These are phyloP conservation scores for Irena cyanogastra DNA, from an alignment of 2,113 vertebrate species.

Conservation along the genomic window DNA sequence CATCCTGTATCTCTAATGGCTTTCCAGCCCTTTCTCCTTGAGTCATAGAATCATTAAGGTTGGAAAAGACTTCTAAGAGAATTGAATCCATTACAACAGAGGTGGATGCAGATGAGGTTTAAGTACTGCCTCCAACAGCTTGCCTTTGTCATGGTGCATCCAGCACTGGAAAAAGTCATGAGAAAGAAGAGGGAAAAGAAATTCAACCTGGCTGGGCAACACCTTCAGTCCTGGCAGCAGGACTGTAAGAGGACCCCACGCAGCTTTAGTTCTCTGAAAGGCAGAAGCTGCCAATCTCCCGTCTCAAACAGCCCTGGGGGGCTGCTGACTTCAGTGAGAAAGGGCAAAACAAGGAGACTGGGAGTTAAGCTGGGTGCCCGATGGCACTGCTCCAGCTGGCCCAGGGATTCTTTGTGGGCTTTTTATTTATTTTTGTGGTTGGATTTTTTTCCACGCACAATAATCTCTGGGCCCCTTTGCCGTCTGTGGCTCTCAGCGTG, in stretches of 20 bases:
- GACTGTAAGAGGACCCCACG: not conserved
- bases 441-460: not conserved
- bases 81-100: not conserved
- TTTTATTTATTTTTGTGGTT: slow-evolving; percentile 8
- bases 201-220: fast-evolving
- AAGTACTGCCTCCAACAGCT: fast-evolving
- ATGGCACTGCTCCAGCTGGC: not conserved
- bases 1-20: not conserved
- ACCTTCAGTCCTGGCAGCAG: not conserved
- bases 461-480: not conserved
- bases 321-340: not conserved
- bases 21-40: not conserved
- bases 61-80: not conserved
- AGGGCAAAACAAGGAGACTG: not conserved
- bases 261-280: not conserved
- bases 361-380: not conserved
- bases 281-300: not conserved
- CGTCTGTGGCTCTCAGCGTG: not conserved
- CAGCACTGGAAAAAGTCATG: not conserved
- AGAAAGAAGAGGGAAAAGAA: not conserved
- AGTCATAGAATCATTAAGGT: not conserved
- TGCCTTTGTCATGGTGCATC: not conserved
- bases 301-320: not conserved
- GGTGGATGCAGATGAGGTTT: not conserved
- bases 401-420: not conserved